Evolutionary conservation across 2,888 invertebrate species (phyloP).

Genomic region (Latheticus oryzae): DNA sequence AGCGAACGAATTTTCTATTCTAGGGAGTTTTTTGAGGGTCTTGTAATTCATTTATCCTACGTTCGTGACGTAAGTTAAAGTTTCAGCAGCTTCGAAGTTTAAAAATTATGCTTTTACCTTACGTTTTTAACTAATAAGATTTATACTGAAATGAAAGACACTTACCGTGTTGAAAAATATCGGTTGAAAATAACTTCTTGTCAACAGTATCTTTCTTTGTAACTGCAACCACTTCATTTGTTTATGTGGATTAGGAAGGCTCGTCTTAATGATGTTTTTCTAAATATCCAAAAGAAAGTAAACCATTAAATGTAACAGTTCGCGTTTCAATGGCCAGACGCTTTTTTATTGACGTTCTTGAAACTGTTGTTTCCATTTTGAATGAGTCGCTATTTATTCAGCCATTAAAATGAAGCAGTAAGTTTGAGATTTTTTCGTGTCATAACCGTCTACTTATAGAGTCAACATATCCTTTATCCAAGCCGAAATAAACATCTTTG

Average conservation of each 20-base stretch:
- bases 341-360: constrained; percentile 21
- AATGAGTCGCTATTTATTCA: constrained; percentile 13
- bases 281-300: constrained; percentile 25
- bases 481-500: constrained; percentile 12
- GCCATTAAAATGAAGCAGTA: constrained; percentile 25
- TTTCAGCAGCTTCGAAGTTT: constrained; percentile 1
- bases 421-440: constrained; percentile 16
- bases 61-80: constrained; percentile 15
- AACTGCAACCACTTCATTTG: no score
- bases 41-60: constrained; percentile 22
- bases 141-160: no score
- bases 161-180: no score
- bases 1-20: constrained; percentile 29
- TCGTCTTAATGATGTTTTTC: constrained; percentile 31
- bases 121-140: no score
- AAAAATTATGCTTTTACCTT: constrained; percentile 2
- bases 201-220: no score
- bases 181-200: no score
- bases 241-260: constrained; percentile 14
- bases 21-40: constrained; percentile 17
- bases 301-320: constrained; percentile 27
- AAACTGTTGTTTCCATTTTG: constrained; percentile 1
- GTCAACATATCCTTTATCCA: not conserved
- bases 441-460: not conserved
- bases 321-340: constrained; percentile 27